Base-by-base conservation (phyloP, 1,140 invertebrate genomes). In the Microvelia longipes region DNA sequence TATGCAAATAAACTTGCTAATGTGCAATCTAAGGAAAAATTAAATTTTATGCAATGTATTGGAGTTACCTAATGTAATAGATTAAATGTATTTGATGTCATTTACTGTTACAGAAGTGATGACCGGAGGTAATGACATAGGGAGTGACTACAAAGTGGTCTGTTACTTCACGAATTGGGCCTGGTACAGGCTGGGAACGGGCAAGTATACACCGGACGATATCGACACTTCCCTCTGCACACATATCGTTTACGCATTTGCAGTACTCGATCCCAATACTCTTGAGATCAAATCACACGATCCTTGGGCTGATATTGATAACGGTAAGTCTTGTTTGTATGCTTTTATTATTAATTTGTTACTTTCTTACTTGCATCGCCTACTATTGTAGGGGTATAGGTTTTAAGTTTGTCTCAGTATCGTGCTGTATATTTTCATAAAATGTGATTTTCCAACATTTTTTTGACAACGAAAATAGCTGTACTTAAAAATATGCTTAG, bases 131-230 rank as follows among this genome's bases (percentile, higher is more conserved):
- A 5, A 50, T 50, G 35, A 50, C 5, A 11, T 50, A 50, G 82
- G 81, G 27, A 82, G 82, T 61, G 79, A 83, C 65, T 88, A 84
- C 73, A 86, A 92, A 79, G 81, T 96, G 0, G 90, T 95, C 0
- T 96, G 93, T 75, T 96, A 96, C 77, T 95, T 94, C 76, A 94
- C 92, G 0, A 96, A 95, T 75, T 96, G 93, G 93, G 91, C 93
- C 0, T 94, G 93, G 90, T 93, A 93, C 74, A 82, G 91, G n/a
- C 86, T 85, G 72, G 91, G 90, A 0, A 74, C 84, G 19, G 93
- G 90, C 63, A 90, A 90, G 75, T 94, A 90, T 73, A 79, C 85
- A 1, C 92, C 92, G 0, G 90, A 92, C 76, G 85, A 93, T 73
- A 94, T 96, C 26, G 90, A 96, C 77, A 83, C 89, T 0, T 85